phyloP scores from a whole-genome alignment of 2,888 invertebrate genomes.

The Drosophila picticornis region DNA sequence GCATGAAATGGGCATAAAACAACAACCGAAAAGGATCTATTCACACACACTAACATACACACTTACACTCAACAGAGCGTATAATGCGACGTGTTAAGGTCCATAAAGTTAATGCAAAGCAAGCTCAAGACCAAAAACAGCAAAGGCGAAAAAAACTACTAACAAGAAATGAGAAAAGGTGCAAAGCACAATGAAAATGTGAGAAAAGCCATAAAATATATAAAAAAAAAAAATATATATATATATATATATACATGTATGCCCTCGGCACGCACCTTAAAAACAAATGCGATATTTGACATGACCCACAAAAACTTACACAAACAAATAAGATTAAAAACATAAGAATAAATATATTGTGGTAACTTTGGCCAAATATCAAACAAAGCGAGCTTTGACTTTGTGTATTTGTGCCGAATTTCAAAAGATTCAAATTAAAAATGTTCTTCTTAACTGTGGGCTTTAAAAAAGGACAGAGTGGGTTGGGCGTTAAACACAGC shows the following conservation, averaged over 20 bases:
- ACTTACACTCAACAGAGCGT: conserved; percentile 42
- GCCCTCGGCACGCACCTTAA: conserved; percentile 28
- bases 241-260: background rate
- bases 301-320: conserved; percentile 21
- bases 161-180: conserved; percentile 18
- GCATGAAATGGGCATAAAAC: conserved; percentile 19
- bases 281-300: conserved; percentile 24
- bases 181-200: conserved; percentile 27
- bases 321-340: conserved; percentile 8
- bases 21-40: conserved; percentile 39
- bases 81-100: conserved; percentile 62
- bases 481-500: background rate
- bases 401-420: background rate
- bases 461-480: background rate
- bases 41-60: conserved; percentile 22
- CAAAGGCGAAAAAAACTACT: conserved; percentile 23
- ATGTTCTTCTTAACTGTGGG: background rate
- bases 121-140: conserved; percentile 43
- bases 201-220: conserved; percentile 9
- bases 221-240: background rate
- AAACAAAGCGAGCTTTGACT: background rate
- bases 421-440: background rate
- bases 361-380: conserved; percentile 10
- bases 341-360: background rate
- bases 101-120: conserved; percentile 74